A percentile compares a stretch with the other conserved stretches of the same genome.
phyloP scores from a whole-genome alignment of 2,888 invertebrate genomes.

The Mellilla xanthometata region DNA sequence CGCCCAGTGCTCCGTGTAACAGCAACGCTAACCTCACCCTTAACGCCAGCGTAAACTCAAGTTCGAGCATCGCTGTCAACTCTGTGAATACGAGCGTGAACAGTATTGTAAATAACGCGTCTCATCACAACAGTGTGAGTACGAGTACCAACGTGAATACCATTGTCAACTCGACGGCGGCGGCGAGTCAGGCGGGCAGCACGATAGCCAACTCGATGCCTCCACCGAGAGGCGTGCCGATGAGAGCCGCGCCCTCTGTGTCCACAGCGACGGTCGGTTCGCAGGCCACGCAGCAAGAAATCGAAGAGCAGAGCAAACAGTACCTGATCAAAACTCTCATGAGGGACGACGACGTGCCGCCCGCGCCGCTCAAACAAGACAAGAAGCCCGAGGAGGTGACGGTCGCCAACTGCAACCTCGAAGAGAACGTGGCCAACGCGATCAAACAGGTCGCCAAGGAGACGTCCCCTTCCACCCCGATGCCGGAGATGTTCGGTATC shows the following conservation, averaged over 20 bases:
- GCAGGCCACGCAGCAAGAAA: constrained; percentile 79
- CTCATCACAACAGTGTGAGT: neutral
- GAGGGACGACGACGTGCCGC: constrained; percentile 92
- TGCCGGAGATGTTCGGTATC: constrained; percentile 82
- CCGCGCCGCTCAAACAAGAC: constrained; percentile 84
- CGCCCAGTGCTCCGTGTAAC: constrained; percentile 27
- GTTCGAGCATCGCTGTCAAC: neutral
- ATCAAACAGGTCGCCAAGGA: constrained; percentile 18
- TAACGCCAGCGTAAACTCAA: neutral
- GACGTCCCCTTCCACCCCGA: constrained; percentile 29
- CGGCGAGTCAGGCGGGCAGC: constrained; percentile 4
- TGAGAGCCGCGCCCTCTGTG: constrained; percentile 54
- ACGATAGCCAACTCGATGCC: constrained; percentile 47
- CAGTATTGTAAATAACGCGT: neutral
- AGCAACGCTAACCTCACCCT: neutral
- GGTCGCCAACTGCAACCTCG: constrained; percentile 62
- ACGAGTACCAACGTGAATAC: neutral
- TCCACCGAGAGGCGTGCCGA: constrained; percentile 62
- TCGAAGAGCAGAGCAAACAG: constrained; percentile 87
- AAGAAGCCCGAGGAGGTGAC: constrained; percentile 82
- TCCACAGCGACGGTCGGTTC: constrained; percentile 72
- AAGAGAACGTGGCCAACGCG: constrained; percentile 28
- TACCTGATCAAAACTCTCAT: constrained; percentile 95
- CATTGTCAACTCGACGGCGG: neutral
- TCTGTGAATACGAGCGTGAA: neutral